These are phyloP conservation scores for Cephus sareptanus DNA, from an alignment of 2,888 invertebrate genomes.

Conservation along the genomic window DNA sequence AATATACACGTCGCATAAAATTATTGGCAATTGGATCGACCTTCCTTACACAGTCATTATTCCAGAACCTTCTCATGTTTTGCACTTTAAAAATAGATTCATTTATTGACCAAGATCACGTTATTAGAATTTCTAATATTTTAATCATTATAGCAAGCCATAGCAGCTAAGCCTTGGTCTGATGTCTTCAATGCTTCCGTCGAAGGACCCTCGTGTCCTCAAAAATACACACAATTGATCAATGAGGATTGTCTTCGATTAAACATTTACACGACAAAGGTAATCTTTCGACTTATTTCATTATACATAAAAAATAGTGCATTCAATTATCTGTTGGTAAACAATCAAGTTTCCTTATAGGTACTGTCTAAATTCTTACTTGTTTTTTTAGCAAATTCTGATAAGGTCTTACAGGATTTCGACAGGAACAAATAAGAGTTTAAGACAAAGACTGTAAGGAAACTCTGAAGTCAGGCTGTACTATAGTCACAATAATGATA, in stretches of 20 bases:
- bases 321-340: not conserved
- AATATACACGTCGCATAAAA: not conserved
- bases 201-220: slow-evolving; percentile 72
- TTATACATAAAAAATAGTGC: not conserved
- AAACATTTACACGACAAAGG: slow-evolving; percentile 71
- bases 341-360: not conserved
- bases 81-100: not conserved
- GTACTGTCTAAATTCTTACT: not conserved
- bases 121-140: not conserved
- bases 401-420: not conserved
- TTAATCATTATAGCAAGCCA: slow-evolving; percentile 64
- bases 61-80: not conserved
- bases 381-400: not conserved
- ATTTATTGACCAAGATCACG: not conserved
- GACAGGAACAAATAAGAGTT: not conserved
- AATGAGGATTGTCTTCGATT: slow-evolving; percentile 74
- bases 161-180: slow-evolving; percentile 67
- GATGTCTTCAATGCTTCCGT: slow-evolving; percentile 68
- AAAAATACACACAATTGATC: slow-evolving; percentile 52
- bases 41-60: not conserved
- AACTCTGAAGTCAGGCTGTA: not conserved
- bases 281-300: slow-evolving; percentile 29
- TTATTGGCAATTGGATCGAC: not conserved
- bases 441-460: not conserved
- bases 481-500: not conserved